Conservation (phyloP, 2,888 invertebrate species). For the Xylota segnis region DNA sequence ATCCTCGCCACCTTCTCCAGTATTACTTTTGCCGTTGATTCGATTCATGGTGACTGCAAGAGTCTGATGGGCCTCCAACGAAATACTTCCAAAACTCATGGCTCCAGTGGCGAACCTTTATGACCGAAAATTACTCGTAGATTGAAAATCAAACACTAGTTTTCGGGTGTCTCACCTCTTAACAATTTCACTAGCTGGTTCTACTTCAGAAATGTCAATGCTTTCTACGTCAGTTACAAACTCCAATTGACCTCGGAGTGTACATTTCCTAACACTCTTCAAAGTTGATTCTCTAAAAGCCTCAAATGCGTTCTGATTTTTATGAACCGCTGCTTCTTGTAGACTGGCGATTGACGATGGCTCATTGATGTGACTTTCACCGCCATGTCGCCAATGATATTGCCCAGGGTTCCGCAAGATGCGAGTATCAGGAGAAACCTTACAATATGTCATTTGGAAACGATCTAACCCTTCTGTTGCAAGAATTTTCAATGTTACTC, state of each 20-base stretch:
- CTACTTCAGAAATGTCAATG: slow-evolving; percentile 94
- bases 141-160: neutral
- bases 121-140: neutral
- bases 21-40: slow-evolving; percentile 98
- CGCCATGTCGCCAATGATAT: slow-evolving; percentile 98
- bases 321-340: slow-evolving; percentile 94
- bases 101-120: slow-evolving; percentile 88
- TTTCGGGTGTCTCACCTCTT: slow-evolving; percentile 90
- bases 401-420: slow-evolving; percentile 94
- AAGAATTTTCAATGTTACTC: slow-evolving; percentile 95
- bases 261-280: slow-evolving; percentile 93
- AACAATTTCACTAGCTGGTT: slow-evolving; percentile 97
- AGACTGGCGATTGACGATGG: slow-evolving; percentile 90
- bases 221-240: slow-evolving; percentile 91
- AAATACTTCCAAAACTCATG: slow-evolving; percentile 99
- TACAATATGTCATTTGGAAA: slow-evolving; percentile 89
- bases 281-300: slow-evolving; percentile 94
- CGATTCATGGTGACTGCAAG: slow-evolving; percentile 99
- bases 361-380: slow-evolving; percentile 99
- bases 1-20: slow-evolving; percentile 98
- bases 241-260: slow-evolving; percentile 96
- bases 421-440: slow-evolving; percentile 87
- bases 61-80: slow-evolving; percentile 97
- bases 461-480: slow-evolving; percentile 94
- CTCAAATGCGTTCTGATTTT: slow-evolving; percentile 93